Base-by-base conservation (phyloP, 1,140 invertebrate genomes). In the Zaprionus lachaisei region DNA sequence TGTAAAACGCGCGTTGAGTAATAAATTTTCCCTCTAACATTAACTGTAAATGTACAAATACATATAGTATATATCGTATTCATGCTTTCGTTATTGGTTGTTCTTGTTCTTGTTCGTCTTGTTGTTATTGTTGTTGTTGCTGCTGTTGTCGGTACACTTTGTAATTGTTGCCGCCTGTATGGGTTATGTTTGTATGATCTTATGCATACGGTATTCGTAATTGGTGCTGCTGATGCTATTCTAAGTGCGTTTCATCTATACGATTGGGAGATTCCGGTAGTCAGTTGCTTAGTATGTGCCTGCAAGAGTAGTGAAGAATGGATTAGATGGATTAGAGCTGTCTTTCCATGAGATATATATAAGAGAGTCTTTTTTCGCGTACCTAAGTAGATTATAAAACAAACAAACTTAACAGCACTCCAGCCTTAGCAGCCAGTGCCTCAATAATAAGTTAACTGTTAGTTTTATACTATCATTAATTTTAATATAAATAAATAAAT, bases 1-100 rank as follows among this genome's bases (percentile, higher is more conserved):
- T 90, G 85, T 85, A 90, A 90, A 90, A 90, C 70, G 79, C 79
- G 69, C 60, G 68, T 81, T 72, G 77, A 90, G 67, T 90, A 90
- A 72, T 85, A 65, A 81, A 72, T 77, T 78, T 81, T 44, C 75
- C 70, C 75, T 72, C 58, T 81, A 81, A 81, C 38, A 61, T 79
- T 72, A 79, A 81, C 65, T 58, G 72, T 84, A 72, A 76, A 86
- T 81, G 44, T 72, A 60, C 22, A 70, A 55, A 24, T 70, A 68
- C 28, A 60, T 60, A 67, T 57, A 15, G 41, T 44, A 44, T 47
- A 47, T 47, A 47, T 47, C 41, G 41, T 47, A 47, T 47, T 47
- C 41, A 47, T 47, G 41, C 41, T 47, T 47, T 47, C 41, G 41
- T 17, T 47, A 47, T 47, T 47, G 41, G 41, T 55, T 60, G 17